These are phyloP conservation scores for Xanthostigma xanthostigma DNA, from an alignment of 2,888 invertebrate genomes.

Conservation along the genomic window DNA sequence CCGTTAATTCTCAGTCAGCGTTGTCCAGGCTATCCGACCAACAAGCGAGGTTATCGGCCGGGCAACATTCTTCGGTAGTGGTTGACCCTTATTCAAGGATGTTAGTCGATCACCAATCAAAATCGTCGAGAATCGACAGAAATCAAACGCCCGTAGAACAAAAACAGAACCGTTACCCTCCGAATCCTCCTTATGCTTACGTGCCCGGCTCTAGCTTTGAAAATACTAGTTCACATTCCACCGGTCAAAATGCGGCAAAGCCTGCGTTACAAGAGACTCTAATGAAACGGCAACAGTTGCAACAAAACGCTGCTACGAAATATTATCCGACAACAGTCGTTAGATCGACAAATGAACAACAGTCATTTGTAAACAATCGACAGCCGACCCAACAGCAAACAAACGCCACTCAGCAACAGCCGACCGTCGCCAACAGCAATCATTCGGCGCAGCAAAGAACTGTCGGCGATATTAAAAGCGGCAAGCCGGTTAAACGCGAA, in stretches of 20 bases:
- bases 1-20: slow-evolving; percentile 6
- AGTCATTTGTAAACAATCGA: slow-evolving; percentile 17
- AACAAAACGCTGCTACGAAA: slow-evolving; percentile 19
- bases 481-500: slow-evolving; percentile 40
- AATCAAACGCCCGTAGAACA: slow-evolving; percentile 1
- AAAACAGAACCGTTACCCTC: slow-evolving; percentile 9
- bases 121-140: not conserved
- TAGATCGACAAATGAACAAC: slow-evolving; percentile 11
- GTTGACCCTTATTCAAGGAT: not conserved
- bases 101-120: not conserved
- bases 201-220: not conserved
- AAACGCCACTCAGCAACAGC: slow-evolving; percentile 7
- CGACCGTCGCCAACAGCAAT: slow-evolving; percentile 10
- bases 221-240: too few species aligned
- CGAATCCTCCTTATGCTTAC: slow-evolving; percentile 3
- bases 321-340: slow-evolving; percentile 16
- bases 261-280: slow-evolving; percentile 2
- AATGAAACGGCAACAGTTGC: slow-evolving; percentile 6
- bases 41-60: slow-evolving; percentile 4
- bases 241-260: not conserved
- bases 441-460: slow-evolving; percentile 1
- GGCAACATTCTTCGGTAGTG: not conserved
- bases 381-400: slow-evolving; percentile 25
- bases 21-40: slow-evolving; percentile 7
- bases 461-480: not conserved